These are phyloP conservation scores for Ophraella communa DNA, from an alignment of 2,888 invertebrate species.

Conservation along the genomic window DNA sequence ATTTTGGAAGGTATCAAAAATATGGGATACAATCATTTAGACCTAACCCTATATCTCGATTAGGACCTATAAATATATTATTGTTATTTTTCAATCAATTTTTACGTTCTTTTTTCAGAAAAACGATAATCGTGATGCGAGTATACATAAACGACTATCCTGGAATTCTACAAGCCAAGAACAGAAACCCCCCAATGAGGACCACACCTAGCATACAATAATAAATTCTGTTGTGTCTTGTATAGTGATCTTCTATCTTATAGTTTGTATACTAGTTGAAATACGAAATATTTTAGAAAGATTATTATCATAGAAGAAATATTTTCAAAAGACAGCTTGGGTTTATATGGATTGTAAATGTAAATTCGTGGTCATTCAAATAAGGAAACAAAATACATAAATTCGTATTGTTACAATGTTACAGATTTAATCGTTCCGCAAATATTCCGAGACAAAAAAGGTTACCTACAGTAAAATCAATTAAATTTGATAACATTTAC, in stretches of 20 bases:
- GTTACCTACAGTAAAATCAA: too few species aligned
- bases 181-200: conserved; percentile 51
- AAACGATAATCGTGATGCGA: conserved; percentile 61
- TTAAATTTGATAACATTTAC: too few species aligned
- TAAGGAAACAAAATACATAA: not conserved
- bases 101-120: conserved; percentile 54
- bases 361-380: not conserved
- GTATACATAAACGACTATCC: conserved; percentile 68
- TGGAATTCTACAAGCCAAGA: conserved; percentile 64
- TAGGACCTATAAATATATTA: too few species aligned
- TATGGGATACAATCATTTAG: too few species aligned
- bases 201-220: conserved; percentile 59
- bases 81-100: not conserved
- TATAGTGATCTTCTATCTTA: conserved; percentile 55
- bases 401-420: not conserved
- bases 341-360: conserved; percentile 48
- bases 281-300: conserved; percentile 43
- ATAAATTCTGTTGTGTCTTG: conserved; percentile 51
- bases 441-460: too few species aligned
- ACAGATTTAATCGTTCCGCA: not conserved
- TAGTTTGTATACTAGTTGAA: conserved; percentile 54
- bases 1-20: too few species aligned
- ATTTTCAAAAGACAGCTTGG: conserved; percentile 43
- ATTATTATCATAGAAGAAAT: conserved; percentile 31
- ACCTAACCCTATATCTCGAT: too few species aligned